These are phyloP conservation scores for Perognathus longimembris DNA, from an alignment of 2,113 vertebrate genomes.

Conservation along the genomic window DNA sequence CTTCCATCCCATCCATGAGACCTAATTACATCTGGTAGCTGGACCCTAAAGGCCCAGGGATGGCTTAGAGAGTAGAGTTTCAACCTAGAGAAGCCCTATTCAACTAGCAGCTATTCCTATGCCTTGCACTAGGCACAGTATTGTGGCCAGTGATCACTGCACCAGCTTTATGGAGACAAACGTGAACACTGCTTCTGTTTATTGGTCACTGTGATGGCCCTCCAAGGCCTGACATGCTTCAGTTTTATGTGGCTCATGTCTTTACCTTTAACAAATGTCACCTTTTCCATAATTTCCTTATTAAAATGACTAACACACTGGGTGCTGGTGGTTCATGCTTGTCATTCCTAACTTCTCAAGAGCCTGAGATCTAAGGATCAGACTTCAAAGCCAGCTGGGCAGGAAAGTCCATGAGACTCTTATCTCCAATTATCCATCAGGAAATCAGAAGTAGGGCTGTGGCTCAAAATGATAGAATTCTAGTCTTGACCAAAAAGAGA, in stretches of 20 bases:
- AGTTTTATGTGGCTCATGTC: neutral
- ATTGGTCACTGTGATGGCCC: no score
- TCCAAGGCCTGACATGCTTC: neutral
- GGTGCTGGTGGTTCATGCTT: no score
- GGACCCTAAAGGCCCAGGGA: no score
- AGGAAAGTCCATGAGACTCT: no score
- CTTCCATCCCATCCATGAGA: neutral
- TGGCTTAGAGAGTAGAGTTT: neutral
- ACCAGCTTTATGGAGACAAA: neutral
- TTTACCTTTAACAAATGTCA: neutral
- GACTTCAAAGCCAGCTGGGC: no score
- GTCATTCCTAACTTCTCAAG: no score
- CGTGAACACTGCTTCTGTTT: neutral
- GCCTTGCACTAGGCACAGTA: neutral
- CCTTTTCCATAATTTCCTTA: neutral
- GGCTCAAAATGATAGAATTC: no score
- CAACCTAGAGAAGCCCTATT: neutral
- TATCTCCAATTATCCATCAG: no score
- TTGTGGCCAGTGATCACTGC: neutral
- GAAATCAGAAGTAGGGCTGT: no score
- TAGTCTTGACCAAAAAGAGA: no score
- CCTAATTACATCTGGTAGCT: neutral
- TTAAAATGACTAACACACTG: neutral
- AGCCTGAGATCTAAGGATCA: no score
- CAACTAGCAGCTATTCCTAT: neutral